Conservation (phyloP, 2,113 vertebrate genomes). For the Gobio gobio region DNA sequence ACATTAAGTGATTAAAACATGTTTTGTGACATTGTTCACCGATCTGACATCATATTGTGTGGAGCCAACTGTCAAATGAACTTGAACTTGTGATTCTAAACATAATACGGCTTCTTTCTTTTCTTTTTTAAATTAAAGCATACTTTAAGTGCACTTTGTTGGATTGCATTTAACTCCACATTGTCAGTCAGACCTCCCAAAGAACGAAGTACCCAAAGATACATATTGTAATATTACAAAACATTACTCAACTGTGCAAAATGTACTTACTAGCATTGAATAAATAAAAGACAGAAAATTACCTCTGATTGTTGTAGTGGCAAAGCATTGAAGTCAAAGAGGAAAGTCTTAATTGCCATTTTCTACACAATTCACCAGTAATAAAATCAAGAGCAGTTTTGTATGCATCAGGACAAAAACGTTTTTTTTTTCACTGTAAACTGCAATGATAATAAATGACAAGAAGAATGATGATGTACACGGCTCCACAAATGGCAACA, state of each 20-base stretch:
- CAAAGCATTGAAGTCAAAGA: not conserved
- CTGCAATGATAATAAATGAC: constrained; percentile 80
- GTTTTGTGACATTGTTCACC: constrained; percentile 26
- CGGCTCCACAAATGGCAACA: constrained; percentile 79
- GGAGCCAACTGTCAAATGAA: constrained; percentile 22
- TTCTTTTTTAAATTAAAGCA: not conserved
- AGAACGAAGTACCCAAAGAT: constrained; percentile 3
- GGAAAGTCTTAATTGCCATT: not conserved
- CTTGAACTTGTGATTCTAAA: not conserved
- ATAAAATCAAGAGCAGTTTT: not conserved
- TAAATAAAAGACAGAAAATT: not conserved
- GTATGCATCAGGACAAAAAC: not conserved
- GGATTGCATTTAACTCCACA: constrained; percentile 33
- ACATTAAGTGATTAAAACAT: not conserved
- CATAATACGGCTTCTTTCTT: not conserved
- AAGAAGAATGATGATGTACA: constrained; percentile 79
- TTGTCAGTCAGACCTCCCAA: constrained; percentile 46
- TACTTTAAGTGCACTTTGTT: constrained; percentile 24
- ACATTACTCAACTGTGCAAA: constrained; percentile 45
- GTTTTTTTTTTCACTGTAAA: constrained; percentile 47
- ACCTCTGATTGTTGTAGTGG: not conserved
- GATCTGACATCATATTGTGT: constrained; percentile 51
- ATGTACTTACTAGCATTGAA: not conserved
- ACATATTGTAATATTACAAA: constrained; percentile 38
- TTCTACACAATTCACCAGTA: not conserved